A percentile compares a stretch with the other conserved stretches of the same genome.
phyloP scores from a whole-genome alignment of 1,140 invertebrate genomes.

The Dryas iulia region DNA sequence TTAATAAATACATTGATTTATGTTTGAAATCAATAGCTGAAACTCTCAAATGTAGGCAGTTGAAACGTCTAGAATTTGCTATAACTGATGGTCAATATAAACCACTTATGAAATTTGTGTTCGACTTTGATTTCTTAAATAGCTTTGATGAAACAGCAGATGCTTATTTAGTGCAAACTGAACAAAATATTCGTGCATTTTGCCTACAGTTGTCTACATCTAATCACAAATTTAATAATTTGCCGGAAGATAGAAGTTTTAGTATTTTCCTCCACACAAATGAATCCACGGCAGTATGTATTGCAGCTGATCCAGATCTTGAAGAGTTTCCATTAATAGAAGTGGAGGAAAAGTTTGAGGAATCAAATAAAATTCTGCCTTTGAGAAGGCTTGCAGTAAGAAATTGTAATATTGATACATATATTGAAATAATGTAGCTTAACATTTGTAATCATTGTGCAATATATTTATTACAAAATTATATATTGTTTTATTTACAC shows the following conservation, averaged over 20 bases:
- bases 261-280: slow-evolving; percentile 80
- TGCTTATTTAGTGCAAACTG: slow-evolving; percentile 82
- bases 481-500: not conserved
- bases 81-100: slow-evolving; percentile 51
- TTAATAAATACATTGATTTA: slow-evolving; percentile 82
- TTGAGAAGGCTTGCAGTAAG: slow-evolving; percentile 57
- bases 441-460: not conserved
- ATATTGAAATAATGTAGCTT: slow-evolving; percentile 41
- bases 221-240: slow-evolving; percentile 68
- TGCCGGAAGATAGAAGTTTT: slow-evolving; percentile 80
- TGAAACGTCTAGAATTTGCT: slow-evolving; percentile 76
- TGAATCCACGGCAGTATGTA: slow-evolving; percentile 76
- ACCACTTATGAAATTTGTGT: slow-evolving; percentile 80
- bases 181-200: slow-evolving; percentile 82
- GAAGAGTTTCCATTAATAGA: slow-evolving; percentile 81
- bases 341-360: slow-evolving; percentile 51
- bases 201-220: slow-evolving; percentile 80
- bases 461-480: slow-evolving; percentile 52
- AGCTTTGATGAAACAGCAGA: slow-evolving; percentile 61
- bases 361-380: slow-evolving; percentile 55
- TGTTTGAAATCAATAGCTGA: slow-evolving; percentile 70
- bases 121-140: slow-evolving; percentile 73
- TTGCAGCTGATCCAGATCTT: slow-evolving; percentile 75
- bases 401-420: slow-evolving; percentile 55
- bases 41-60: slow-evolving; percentile 68